Evolutionary conservation across 2,113 vertebrate species (phyloP), one percentile per base, ranked within the genome.

Genomic region (Podiceps cristatus): DNA sequence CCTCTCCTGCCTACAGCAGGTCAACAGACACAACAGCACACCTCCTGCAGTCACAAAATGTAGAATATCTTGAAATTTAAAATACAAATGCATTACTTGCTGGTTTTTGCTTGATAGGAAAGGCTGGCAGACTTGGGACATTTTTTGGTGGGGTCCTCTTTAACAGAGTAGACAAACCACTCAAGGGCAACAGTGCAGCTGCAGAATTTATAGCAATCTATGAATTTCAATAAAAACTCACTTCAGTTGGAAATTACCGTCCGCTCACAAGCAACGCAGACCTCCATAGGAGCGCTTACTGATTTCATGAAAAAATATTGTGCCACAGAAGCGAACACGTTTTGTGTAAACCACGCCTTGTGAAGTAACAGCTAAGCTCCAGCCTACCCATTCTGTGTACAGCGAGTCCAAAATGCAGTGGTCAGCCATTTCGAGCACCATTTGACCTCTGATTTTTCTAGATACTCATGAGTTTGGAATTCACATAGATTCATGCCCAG

Each of bases 261-360:
- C 23, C 25, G 42, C n/a, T 63, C 37, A 37, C 22, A 55, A 23
- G 28, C 52, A 72, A 23, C 6, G 19, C 24, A 85, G 52, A 72
- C 29, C 27, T 92, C 47, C 22, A 12, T 0, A 67, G 0, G 0
- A 68, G 11, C 7, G 18, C 11, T 27, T 23, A 44, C 18, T 2
- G 1, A 44, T 50, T 25, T 27, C 0, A 1, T 19, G 35, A 40
- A 89, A 86, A 86, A 93, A 59, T 0, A 2, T 14, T 19, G 66
- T 10, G 15, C 49, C 64, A 50, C 25, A 72, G 42, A 75, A 82
- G 27, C 9, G 82, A 81, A 92, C 1, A 0, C 2, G 2, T 14
- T 74, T 23, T 53, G 18, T 50, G 22, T 47, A 88, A 92, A 50
- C 24, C 47, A 72, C 68, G 88, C 11, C 60, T 53, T 5, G 0